Evolutionary conservation across 2,113 vertebrate species (phyloP).

Genomic region (Phycodurus eques): DNA sequence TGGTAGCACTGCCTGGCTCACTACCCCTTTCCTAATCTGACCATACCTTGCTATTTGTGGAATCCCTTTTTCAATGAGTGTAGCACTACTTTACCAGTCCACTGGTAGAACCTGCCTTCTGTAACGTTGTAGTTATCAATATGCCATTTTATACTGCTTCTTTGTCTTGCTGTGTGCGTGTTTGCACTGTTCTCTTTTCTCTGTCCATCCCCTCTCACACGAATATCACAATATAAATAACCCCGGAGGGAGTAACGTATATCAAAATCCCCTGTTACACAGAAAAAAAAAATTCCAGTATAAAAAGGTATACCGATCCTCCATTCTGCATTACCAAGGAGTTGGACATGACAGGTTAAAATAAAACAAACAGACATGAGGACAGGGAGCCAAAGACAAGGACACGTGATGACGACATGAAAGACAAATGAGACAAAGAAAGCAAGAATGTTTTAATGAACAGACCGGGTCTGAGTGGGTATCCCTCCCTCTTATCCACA

Average conservation of each 20-base stretch:
- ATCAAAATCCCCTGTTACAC: background rate
- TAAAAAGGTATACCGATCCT: background rate
- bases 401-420: background rate
- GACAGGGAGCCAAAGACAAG: background rate
- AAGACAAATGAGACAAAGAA: background rate
- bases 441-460: background rate
- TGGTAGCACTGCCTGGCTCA: too few species aligned
- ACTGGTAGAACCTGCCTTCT: too few species aligned
- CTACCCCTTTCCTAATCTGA: too few species aligned
- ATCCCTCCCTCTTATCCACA: conserved; percentile 95
- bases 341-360: background rate
- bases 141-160: too few species aligned
- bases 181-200: too few species aligned
- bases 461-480: conserved; percentile 90
- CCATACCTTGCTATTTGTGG: too few species aligned
- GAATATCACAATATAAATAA: background rate
- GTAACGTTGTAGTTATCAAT: too few species aligned
- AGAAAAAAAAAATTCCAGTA: background rate
- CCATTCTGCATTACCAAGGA: background rate
- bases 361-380: background rate
- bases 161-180: too few species aligned
- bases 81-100: too few species aligned
- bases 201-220: too few species aligned
- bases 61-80: too few species aligned
- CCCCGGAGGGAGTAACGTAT: background rate